Evolutionary conservation across 2,888 invertebrate species (phyloP), one percentile per base, ranked within the genome.

Genomic region (Volucella inflata): DNA sequence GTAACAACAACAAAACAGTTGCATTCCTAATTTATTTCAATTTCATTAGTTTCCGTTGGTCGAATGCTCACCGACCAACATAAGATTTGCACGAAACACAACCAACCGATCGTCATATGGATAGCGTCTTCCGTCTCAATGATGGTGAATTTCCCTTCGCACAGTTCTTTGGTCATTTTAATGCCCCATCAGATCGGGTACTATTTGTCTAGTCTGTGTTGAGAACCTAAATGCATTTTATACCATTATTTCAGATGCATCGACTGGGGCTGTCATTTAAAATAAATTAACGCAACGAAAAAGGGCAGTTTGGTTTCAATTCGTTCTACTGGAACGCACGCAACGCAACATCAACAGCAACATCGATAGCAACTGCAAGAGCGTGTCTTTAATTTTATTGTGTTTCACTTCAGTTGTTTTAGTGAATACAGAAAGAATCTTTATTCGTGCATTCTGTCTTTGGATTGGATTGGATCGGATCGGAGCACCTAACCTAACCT

Each of bases 201-300:
- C 10, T 6, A 8, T n/a, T 16, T 55, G 10, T 75, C 14, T 42
- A 17, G 30, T 17, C 12, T 11, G 8, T 16, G 51, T 17, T 50
- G 38, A 51, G 38, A 83, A 67, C 67, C 42, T 42, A 62, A 77
- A 76, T 68, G 68, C 83, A 21, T 70, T 79, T 71, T 59, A 75
- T 72, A 62, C 50, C 76, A 50, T 71, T 76, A 57, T 59, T 71
- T 51, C 65, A 76, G 75, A 80, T 80, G 70, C 62, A 80, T 71
- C n/a, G 71, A 68, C 76, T 30, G 48, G 30, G 53, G 57, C 84
- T 85, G 84, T 85, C 84, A 85, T 80, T 85, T 85, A 85, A 85
- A 85, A 85, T 80, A 85, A 85, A 85, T 85, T 85, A 85, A 80
- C 71, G 76, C 70, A 75, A 75, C 57, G 40, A 76, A 71, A 71